These are phyloP conservation scores for Trachymyrmex cornetzi DNA, from an alignment of 1,140 invertebrate species.

Conservation along the genomic window DNA sequence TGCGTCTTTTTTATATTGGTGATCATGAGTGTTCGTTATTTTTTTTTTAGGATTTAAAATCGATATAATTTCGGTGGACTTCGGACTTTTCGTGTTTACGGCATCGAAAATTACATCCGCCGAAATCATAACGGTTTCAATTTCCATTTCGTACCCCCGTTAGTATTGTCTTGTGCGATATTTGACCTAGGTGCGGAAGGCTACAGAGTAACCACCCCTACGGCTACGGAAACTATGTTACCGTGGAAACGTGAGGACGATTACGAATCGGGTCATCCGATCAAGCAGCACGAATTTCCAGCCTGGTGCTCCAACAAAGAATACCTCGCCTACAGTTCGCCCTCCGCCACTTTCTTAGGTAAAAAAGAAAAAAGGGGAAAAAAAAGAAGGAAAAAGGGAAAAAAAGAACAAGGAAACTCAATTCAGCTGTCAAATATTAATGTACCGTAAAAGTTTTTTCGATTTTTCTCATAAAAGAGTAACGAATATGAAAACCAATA, in stretches of 20 bases:
- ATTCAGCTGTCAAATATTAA: slow-evolving; percentile 2
- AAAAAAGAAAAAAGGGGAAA: slow-evolving; percentile 74
- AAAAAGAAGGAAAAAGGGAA: too few relatives aligned
- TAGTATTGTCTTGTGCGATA: slow-evolving; percentile 19
- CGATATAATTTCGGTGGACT: slow-evolving; percentile 12
- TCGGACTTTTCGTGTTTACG: neutral
- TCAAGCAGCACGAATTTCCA: slow-evolving; percentile 96
- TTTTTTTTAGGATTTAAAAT: neutral
- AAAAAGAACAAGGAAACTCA: neutral
- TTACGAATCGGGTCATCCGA: slow-evolving; percentile 89
- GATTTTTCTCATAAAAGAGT: slow-evolving; percentile 29
- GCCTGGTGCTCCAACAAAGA: slow-evolving; percentile 97
- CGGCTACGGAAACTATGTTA: slow-evolving; percentile 94
- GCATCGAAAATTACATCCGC: slow-evolving; percentile 4
- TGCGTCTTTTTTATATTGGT: neutral
- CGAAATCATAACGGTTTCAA: slow-evolving; percentile 34
- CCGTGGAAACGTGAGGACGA: slow-evolving; percentile 95
- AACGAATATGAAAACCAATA: slow-evolving; percentile 21
- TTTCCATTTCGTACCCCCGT: neutral
- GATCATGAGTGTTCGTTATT: neutral
- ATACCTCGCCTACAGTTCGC: slow-evolving; percentile 96
- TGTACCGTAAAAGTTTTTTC: slow-evolving; percentile 7
- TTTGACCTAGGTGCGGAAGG: slow-evolving; percentile 84
- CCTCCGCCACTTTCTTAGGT: slow-evolving; percentile 96
- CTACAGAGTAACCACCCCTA: slow-evolving; percentile 93